phyloP scores from a whole-genome alignment of 1,140 invertebrate species.

The Cataglyphis hispanica region DNA sequence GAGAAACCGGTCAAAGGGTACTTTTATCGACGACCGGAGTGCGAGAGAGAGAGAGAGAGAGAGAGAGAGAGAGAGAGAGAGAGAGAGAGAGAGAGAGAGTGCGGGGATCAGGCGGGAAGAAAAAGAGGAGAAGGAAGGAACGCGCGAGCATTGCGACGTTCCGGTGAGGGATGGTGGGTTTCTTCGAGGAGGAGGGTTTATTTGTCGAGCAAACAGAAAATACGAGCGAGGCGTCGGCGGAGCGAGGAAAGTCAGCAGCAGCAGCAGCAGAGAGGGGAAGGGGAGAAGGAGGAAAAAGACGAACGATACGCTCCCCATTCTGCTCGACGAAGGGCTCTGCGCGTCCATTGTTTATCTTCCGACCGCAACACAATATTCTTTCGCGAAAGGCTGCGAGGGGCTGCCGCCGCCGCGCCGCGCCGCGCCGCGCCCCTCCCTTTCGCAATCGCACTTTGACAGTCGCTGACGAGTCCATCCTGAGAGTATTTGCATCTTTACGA shows the following conservation, averaged over 20 bases:
- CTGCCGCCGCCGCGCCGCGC: conserved; percentile 18
- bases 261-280: conserved; percentile 10
- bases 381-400: conserved; percentile 56
- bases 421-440: conserved; percentile 68
- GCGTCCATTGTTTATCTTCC: conserved; percentile 77
- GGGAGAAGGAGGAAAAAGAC: conserved; percentile 22
- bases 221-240: conserved; percentile 65
- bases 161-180: conserved; percentile 40
- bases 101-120: conserved; percentile 23
- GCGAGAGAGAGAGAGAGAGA: neutral
- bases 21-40: conserved; percentile 47
- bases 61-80: too few relatives aligned
- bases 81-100: neutral
- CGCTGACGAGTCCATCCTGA: conserved; percentile 81
- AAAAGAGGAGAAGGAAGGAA: conserved; percentile 21
- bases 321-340: conserved; percentile 53
- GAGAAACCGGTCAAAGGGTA: conserved; percentile 66
- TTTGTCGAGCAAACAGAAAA: conserved; percentile 83
- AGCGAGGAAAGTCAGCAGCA: conserved; percentile 31
- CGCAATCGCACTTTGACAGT: conserved; percentile 82
- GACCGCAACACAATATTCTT: conserved; percentile 77
- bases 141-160: conserved; percentile 5
- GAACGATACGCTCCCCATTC: conserved; percentile 39
- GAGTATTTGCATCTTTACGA: conserved; percentile 84
- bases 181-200: conserved; percentile 77